Conservation (phyloP, 2,888 invertebrate genomes). For the Eristalis tenax region DNA sequence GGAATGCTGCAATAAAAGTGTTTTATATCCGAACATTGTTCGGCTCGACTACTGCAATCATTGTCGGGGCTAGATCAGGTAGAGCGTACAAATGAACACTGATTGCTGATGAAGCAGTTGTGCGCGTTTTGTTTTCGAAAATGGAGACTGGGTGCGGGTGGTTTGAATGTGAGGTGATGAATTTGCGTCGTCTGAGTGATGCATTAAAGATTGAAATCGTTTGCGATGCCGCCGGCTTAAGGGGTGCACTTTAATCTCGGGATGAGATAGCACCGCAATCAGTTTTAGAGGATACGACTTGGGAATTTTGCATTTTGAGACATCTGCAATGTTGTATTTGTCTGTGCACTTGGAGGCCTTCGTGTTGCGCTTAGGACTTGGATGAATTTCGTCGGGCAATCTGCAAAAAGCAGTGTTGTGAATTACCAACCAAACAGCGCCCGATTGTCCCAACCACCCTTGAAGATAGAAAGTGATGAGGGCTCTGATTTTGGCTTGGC, state of each 20-base stretch:
- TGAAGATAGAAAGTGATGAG: too few relatives aligned
- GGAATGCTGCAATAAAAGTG: slow-evolving; percentile 21
- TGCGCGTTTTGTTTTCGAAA: background rate
- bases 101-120: background rate
- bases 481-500: too few relatives aligned
- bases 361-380: background rate
- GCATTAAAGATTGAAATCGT: background rate
- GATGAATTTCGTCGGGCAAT: too few relatives aligned
- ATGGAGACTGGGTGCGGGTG: background rate
- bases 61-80: slow-evolving; percentile 4
- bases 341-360: background rate
- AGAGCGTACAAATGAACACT: background rate
- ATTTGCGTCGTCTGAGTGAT: background rate
- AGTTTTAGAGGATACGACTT: too few relatives aligned
- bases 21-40: slow-evolving; percentile 12
- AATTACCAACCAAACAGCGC: too few relatives aligned
- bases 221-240: background rate
- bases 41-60: slow-evolving; percentile 25
- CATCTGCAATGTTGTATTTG: background rate
- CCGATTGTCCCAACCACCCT: too few relatives aligned
- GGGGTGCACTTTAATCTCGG: background rate
- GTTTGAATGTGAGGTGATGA: background rate
- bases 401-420: too few relatives aligned
- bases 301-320: too few relatives aligned
- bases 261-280: background rate